Conservation (phyloP, 2,888 invertebrate species). For the Coenonympha arcania region DNA sequence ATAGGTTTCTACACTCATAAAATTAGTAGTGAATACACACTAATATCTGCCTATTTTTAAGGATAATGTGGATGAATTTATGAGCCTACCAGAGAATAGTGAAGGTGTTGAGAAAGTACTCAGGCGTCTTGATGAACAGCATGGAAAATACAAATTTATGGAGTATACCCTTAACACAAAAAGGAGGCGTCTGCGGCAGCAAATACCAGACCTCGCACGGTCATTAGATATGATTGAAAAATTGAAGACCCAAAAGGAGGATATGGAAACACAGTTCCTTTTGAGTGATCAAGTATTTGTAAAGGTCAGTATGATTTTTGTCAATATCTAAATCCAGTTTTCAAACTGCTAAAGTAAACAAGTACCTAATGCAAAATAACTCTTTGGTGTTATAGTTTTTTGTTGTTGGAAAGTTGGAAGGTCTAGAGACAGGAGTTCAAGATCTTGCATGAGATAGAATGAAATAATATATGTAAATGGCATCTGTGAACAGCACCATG, state of each 20-base stretch:
- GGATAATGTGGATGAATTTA: slow-evolving; percentile 97
- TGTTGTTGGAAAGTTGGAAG: no score
- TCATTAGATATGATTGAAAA: slow-evolving; percentile 94
- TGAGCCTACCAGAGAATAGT: slow-evolving; percentile 86
- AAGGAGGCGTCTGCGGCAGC: slow-evolving; percentile 87
- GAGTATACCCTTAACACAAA: slow-evolving; percentile 92
- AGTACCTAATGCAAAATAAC: no score
- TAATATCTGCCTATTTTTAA: slow-evolving; percentile 42
- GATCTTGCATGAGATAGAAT: no score
- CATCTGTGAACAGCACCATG: no score
- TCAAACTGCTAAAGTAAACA: no score
- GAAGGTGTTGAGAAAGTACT: slow-evolving; percentile 89
- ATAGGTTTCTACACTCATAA: no score
- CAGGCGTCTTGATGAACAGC: slow-evolving; percentile 90
- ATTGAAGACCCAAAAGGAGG: slow-evolving; percentile 84
- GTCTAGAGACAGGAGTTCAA: no score
- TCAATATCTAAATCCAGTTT: no score
- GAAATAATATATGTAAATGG: no score
- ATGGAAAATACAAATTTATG: slow-evolving; percentile 98
- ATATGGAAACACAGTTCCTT: slow-evolving; percentile 90
- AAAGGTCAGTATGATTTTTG: no score
- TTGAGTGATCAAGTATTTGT: slow-evolving; percentile 93
- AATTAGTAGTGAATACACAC: no score
- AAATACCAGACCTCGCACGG: slow-evolving; percentile 95
- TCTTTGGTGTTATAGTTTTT: no score